A percentile compares a stretch with the other conserved stretches of the same genome.
These are phyloP conservation scores for Orthonyx spaldingii DNA, from an alignment of 2,113 vertebrate species.

Conservation along the genomic window DNA sequence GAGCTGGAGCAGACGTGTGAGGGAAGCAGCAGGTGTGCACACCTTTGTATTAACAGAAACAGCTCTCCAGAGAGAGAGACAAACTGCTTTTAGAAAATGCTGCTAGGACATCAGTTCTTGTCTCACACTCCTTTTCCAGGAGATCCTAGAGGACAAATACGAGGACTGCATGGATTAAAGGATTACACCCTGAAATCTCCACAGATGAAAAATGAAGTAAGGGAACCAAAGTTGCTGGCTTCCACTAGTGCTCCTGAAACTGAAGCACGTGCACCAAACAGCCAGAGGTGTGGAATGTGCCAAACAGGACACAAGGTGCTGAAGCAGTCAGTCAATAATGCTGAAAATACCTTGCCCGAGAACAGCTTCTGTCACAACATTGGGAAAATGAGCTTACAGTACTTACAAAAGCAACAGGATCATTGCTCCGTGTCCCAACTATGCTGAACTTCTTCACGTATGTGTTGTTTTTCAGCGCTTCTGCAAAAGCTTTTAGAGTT, in stretches of 20 bases:
- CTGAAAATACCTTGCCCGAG: neutral
- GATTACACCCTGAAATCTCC: neutral
- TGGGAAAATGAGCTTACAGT: rapidly evolving
- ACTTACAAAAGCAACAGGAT: constrained; percentile 93
- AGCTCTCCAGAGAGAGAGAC: neutral
- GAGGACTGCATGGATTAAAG: neutral
- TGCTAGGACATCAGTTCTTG: neutral
- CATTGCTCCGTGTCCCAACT: constrained; percentile 92
- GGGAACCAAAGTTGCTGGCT: neutral
- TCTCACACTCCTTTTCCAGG: rapidly evolving
- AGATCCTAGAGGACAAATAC: neutral
- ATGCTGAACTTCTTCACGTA: constrained; percentile 93
- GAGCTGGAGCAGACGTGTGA: rapidly evolving
- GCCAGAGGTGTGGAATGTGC: neutral
- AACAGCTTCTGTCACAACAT: neutral
- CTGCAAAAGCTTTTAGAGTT: constrained; percentile 88
- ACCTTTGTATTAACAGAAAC: neutral
- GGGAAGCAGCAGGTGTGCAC: neutral
- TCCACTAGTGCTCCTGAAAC: neutral
- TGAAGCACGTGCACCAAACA: neutral
- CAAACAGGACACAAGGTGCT: neutral
- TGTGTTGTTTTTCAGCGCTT: constrained; percentile 85
- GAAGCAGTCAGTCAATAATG: neutral
- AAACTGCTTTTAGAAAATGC: neutral
- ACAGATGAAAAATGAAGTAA: neutral